A percentile compares a stretch with the other conserved stretches of the same genome.
These are phyloP conservation scores for Mactromeris polynyma DNA, from an alignment of 2,888 invertebrate species.

Conservation along the genomic window DNA sequence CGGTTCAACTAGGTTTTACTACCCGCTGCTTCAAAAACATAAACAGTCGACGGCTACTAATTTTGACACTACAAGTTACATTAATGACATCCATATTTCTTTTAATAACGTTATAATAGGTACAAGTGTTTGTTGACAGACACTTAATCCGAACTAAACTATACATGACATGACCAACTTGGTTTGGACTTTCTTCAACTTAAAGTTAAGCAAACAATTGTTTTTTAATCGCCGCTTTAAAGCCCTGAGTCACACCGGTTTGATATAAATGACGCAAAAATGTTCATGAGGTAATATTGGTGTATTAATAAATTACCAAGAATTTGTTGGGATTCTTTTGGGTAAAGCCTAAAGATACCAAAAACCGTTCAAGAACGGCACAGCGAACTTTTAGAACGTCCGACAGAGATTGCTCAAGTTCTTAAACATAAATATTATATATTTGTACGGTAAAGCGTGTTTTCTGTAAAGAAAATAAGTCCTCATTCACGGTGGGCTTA, in stretches of 20 bases:
- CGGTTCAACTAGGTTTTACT: background rate
- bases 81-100: background rate
- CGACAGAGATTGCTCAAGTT: too few species aligned
- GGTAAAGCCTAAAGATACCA: too few species aligned
- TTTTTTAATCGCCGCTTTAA: background rate
- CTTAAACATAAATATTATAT: background rate
- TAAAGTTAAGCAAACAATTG: background rate
- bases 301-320: too few species aligned
- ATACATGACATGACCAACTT: background rate
- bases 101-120: conserved; percentile 6
- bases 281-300: too few species aligned
- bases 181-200: background rate
- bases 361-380: too few species aligned
- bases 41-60: background rate
- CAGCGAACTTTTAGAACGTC: too few species aligned
- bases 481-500: background rate
- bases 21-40: background rate
- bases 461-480: background rate
- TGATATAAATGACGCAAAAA: too few species aligned
- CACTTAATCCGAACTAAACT: background rate
- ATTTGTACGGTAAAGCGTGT: background rate
- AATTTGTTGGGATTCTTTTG: too few species aligned
- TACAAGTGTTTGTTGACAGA: conserved; percentile 16
- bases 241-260: too few species aligned
- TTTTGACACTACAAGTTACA: background rate